Conservation (phyloP, 2,888 invertebrate genomes). For the Saturnia japonica region DNA sequence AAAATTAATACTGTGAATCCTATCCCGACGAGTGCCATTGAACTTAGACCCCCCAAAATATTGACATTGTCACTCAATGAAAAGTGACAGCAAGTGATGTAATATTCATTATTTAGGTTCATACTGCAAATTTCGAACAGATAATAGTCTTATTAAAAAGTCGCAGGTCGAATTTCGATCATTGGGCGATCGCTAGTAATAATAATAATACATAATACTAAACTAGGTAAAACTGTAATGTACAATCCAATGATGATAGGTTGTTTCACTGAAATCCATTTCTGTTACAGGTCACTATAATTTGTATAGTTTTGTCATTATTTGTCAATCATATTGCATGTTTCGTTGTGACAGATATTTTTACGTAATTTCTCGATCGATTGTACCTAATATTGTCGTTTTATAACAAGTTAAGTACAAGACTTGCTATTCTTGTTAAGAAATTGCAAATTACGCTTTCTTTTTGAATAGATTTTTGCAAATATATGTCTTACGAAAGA, state of each 20-base stretch:
- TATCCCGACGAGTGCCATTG: too few relatives aligned
- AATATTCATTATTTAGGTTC: too few relatives aligned
- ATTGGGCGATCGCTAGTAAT: too few relatives aligned
- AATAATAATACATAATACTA: too few relatives aligned
- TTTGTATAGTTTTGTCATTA: background rate
- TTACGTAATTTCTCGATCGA: background rate
- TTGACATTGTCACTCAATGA: too few relatives aligned
- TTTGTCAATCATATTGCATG: conserved; percentile 3
- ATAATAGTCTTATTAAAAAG: too few relatives aligned
- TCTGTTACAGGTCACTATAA: background rate
- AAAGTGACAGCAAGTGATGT: too few relatives aligned
- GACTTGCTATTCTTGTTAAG: too few relatives aligned
- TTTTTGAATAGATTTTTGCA: background rate
- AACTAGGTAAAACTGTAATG: background rate
- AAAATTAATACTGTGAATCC: too few relatives aligned
- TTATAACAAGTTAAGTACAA: background rate
- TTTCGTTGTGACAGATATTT: background rate
- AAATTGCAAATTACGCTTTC: background rate
- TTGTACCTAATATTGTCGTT: background rate
- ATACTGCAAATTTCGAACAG: too few relatives aligned
- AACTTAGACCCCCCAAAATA: too few relatives aligned
- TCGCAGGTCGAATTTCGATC: too few relatives aligned
- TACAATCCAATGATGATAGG: background rate
- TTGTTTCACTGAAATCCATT: background rate
- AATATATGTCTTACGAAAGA: background rate